Conservation (phyloP, 2,797 vertebrate species). For the Gymnodraco acuticeps region DNA sequence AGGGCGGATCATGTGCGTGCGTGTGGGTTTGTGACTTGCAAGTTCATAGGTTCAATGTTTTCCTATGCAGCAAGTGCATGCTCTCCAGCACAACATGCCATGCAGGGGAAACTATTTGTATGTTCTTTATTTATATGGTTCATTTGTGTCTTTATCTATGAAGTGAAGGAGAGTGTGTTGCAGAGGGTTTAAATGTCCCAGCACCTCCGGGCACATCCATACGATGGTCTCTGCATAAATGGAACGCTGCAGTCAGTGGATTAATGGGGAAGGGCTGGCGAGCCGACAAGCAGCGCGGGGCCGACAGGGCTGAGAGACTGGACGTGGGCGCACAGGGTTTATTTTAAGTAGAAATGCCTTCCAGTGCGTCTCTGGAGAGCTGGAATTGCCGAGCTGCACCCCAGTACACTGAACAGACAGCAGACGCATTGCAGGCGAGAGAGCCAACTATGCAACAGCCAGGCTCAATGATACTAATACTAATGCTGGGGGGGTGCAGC, state of each 20-base stretch:
- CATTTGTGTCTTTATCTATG: slow-evolving; percentile 62
- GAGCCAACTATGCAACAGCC: slow-evolving; percentile 76
- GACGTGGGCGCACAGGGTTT: slow-evolving; percentile 81
- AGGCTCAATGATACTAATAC: slow-evolving; percentile 70
- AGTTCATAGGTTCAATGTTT: slow-evolving; percentile 66
- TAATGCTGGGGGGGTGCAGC: slow-evolving; percentile 61
- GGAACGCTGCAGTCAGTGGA: slow-evolving; percentile 78
- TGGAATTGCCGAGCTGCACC: slow-evolving; percentile 77
- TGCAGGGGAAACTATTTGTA: slow-evolving; percentile 48
- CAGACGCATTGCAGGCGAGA: slow-evolving; percentile 78
- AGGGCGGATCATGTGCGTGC: slow-evolving; percentile 8
- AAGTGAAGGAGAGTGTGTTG: slow-evolving; percentile 55
- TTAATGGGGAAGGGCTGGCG: slow-evolving; percentile 81
- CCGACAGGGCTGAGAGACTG: slow-evolving; percentile 73
- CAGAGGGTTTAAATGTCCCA: slow-evolving; percentile 71
- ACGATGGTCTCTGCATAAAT: slow-evolving; percentile 81
- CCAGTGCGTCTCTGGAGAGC: slow-evolving; percentile 81
- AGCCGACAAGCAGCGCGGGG: slow-evolving; percentile 72
- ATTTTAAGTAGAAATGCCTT: slow-evolving; percentile 86
- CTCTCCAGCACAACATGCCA: slow-evolving; percentile 44
- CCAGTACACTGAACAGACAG: slow-evolving; percentile 74
- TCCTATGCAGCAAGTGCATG: slow-evolving; percentile 42
- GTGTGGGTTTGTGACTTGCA: slow-evolving; percentile 37
- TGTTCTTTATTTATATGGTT: slow-evolving; percentile 43
- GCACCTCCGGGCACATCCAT: slow-evolving; percentile 76